Percentiles rank a stretch among this genome's conserved stretches.
phyloP scores from a whole-genome alignment of 2,888 invertebrate genomes.

The Clusia tigrina region DNA sequence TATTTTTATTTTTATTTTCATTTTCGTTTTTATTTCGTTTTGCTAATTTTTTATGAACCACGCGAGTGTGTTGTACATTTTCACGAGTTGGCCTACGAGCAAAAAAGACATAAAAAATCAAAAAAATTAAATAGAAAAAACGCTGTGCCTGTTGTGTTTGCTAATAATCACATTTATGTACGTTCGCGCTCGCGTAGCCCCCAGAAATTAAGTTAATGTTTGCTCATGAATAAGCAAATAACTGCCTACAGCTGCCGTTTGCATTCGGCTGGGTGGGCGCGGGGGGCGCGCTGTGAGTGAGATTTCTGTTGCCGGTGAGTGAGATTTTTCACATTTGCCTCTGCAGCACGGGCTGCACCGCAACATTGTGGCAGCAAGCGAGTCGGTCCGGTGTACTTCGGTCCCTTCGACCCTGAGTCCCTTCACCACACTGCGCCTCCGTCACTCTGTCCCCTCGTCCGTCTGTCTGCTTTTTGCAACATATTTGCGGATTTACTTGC shows the following conservation, averaged over 20 bases:
- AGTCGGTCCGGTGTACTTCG: neutral
- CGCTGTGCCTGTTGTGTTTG: neutral
- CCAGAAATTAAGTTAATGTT: conserved; percentile 61
- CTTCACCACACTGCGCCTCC: no score
- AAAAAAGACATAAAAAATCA: no score
- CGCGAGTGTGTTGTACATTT: neutral
- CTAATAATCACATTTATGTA: conserved; percentile 51
- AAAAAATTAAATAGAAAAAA: neutral
- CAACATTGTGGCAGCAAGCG: neutral
- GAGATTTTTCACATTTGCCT: neutral
- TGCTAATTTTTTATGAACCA: neutral
- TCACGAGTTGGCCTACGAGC: no score
- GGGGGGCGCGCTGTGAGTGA: neutral
- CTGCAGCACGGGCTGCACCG: no score
- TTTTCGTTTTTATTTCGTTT: conserved; percentile 17
- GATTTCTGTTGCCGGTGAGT: neutral
- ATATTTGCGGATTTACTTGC: conserved; percentile 8
- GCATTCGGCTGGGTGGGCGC: neutral
- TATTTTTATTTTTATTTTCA: neutral
- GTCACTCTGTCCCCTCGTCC: no score
- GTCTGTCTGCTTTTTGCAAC: neutral
- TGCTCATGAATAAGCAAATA: conserved; percentile 63
- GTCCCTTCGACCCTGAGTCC: no score
- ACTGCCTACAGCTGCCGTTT: conserved; percentile 43
- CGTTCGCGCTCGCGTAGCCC: conserved; percentile 1